Evolutionary conservation across 2,888 invertebrate genomes (phyloP), one percentile per base, ranked within the genome.

Genomic region (Poecilus cupreus): DNA sequence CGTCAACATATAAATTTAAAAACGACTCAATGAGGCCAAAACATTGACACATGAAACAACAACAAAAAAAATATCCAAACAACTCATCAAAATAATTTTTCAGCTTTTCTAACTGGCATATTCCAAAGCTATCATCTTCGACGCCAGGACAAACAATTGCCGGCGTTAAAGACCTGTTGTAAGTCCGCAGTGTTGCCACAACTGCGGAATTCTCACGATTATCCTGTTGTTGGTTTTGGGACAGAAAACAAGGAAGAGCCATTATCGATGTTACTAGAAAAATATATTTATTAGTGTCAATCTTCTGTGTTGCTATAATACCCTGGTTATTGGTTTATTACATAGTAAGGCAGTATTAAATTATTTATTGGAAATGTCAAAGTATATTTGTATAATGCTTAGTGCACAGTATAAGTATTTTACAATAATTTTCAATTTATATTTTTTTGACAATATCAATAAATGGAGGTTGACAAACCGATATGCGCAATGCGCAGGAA

Each of bases 261-360:
- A 80, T 80, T 72, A 80, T 37, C 37, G 11, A 10, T 51, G 54
- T 72, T 72, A 39, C 51, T 80, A 80, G 18, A 80, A 80, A 80
- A 80, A 80, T 80, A 80, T 80, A 80, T 72, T 70, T 75, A 75
- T 75, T 75, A 32, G 49, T 32, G 54, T 75, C 68, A 60, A 60
- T 54, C 54, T 54, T 54, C 22, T 32, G 13, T 68, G 18, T 46
- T 20, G 72, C 22, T 72, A 72, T 72, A 46, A 46, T 72, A 46
- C 72, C 43, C 72, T 46, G 46, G 46, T 72, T 46, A 46, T 24
- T 60, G 18, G 5, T 60, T 18, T 32, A 32, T 68, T 68, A 60
- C 26, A 60, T 32, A 32, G 8, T 68, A 68, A 68, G 32, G 64
- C 37, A 18, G 64, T 18, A 8, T 43, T 43, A 11, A 4, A 51